Evolutionary conservation across 2,113 vertebrate species (phyloP).

Genomic region (Cyanocitta stelleri): DNA sequence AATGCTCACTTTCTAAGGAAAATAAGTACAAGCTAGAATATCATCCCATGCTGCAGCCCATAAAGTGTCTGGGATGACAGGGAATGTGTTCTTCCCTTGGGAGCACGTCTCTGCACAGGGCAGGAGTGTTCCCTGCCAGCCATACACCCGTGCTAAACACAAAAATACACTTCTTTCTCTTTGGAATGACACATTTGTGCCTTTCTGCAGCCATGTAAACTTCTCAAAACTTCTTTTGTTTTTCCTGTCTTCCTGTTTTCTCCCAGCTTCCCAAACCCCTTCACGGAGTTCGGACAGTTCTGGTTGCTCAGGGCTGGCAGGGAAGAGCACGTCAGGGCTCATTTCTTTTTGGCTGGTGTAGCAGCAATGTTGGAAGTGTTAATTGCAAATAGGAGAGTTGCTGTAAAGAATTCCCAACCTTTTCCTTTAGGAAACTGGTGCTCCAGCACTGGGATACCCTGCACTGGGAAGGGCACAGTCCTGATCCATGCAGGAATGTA

Average conservation of each 20-base stretch:
- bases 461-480: background rate
- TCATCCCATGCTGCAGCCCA: background rate
- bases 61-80: too few species aligned
- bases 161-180: background rate
- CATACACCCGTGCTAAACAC: background rate
- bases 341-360: background rate
- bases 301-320: background rate
- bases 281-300: fast-evolving
- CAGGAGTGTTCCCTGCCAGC: background rate
- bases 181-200: background rate
- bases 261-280: background rate
- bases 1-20: background rate
- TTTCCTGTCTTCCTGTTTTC: background rate
- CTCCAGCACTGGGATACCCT: background rate
- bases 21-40: background rate
- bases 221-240: background rate
- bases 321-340: background rate
- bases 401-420: background rate
- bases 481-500: background rate
- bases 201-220: background rate
- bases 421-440: background rate
- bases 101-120: background rate
- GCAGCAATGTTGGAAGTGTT: background rate
- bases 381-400: background rate
- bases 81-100: background rate